Evolutionary conservation across 2,888 invertebrate species (phyloP).

Genomic region (Phasia obesa): DNA sequence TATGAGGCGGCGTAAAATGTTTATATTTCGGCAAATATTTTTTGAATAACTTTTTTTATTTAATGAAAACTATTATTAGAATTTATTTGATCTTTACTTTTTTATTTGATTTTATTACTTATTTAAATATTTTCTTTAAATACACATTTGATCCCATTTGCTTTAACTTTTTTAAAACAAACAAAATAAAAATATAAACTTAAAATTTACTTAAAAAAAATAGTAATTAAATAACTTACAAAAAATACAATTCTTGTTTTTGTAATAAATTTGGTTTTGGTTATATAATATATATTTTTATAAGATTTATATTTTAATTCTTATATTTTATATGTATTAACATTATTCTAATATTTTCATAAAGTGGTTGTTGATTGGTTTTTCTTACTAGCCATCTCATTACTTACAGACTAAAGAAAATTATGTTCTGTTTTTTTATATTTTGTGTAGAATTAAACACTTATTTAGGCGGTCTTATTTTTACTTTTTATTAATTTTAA

Average conservation of each 20-base stretch:
- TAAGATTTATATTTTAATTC: constrained; percentile 2
- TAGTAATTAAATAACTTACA: constrained; percentile 22
- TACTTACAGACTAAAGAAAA: constrained; percentile 41
- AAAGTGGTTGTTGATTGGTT: neutral
- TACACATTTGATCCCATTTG: constrained; percentile 63
- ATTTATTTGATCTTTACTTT: constrained; percentile 39
- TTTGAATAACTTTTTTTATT: too few species aligned
- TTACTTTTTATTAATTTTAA: constrained; percentile 21
- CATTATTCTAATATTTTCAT: too few species aligned
- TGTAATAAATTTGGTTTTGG: constrained; percentile 61
- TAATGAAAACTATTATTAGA: neutral
- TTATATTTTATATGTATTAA: constrained; percentile 12
- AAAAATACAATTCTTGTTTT: constrained; percentile 28
- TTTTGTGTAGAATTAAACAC: constrained; percentile 33
- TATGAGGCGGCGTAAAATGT: too few species aligned
- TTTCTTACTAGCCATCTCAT: constrained; percentile 57
- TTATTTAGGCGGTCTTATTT: constrained; percentile 40
- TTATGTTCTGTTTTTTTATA: constrained; percentile 21
- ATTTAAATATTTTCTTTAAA: constrained; percentile 49
- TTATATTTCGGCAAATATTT: too few species aligned
- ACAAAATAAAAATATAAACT: constrained; percentile 29
- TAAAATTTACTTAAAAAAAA: constrained; percentile 28
- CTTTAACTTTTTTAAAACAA: constrained; percentile 47
- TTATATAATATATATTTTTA: constrained; percentile 31
- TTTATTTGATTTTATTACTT: constrained; percentile 52